Base-by-base conservation (phyloP, 2,113 vertebrate species). In the Gallinago jamesoni region DNA sequence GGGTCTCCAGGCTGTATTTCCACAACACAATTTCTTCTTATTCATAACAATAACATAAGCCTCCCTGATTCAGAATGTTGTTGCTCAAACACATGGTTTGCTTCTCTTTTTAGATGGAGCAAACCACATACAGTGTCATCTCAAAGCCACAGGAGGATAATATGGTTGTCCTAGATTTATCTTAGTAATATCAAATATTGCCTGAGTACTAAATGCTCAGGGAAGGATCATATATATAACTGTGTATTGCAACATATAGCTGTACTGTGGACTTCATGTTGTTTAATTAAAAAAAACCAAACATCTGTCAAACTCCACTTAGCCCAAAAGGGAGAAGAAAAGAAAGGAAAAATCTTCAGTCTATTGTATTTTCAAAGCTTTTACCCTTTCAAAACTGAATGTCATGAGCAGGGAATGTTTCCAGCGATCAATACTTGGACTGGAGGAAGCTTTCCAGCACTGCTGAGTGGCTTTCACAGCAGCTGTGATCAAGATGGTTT, bases 401-500 rank as follows among this genome's bases (percentile, higher is more conserved):
- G 91, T 93, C 82, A 82, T 52, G 69, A 89, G 56, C 76, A 95
- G 84, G 63, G 84, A 96, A 85, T 52, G 30, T 94, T 93, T 96
- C 96, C 93, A 97, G 57, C 0, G 6, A 94, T 96, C 89, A 96
- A 80, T 89, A 95, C 60, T 90, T 91, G 92, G 74, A 85, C 0
- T 12, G 39, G 68, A 93, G 77, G 92, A 92, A 96, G 69, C 13
- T 93, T 97, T 96, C 87, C 92, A 94, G 69, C 85, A 66, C 67
- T 93, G 76, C 80, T 90, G 90, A 97, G 81, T 76, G 73, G 59
- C 76, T 93, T 96, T 69, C 63, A 84, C 15, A 87, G 93, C 95
- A 97, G 97, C 95, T 97, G 97, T 87, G 93, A 97, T 96, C 97
- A 97, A 97, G 96, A 97, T 97, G 95, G 70, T 74, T 91, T 62